Evolutionary conservation across 2,888 invertebrate genomes (phyloP), one percentile per base, ranked within the genome.

Genomic region (Xiphydria camelus): DNA sequence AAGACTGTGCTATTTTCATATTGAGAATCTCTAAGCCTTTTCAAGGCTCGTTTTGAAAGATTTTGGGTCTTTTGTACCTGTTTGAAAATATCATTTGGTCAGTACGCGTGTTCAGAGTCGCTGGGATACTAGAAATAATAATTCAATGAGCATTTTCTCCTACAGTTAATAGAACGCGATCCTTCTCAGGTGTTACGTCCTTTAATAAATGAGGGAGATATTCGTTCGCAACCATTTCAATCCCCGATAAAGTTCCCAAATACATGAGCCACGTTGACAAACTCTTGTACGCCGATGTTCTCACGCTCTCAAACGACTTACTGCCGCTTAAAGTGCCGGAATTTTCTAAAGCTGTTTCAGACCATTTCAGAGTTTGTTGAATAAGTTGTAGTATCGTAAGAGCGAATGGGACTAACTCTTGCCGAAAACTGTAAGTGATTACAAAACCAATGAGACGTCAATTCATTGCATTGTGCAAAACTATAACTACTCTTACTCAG

Each of bases 311-410:
- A 25, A 63, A 67, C 20, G 66, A 59, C 54, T 64, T 68, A 37
- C 42, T 43, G 4, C 57, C 57, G 22, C 47, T 48, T 18, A 68
- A 56, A 1, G 68, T 67, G 12, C 34, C 45, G 36, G 55, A 47
- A 41, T 53, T 50, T n/a, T 59, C 45, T n/a, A 41, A 37, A 5
- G 45, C 20, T 25, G 47, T 51, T 21, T 59, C 58, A 5, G 65
- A 66, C 70, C 71, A 73, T 25, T 61, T 58, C 4, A 75, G 49
- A 1, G 60, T 65, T 59, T 71, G 71, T 15, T 60, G 45, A 18
- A 67, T 58, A 3, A 73, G 49, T 35, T 65, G 53, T 22, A 72
- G 58, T 51, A 73, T 66, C 9, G 55, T 67, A 9, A 57, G 39
- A 7, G 67, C 63, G 45, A 55, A 64, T 4, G 70, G 62, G 21